These are phyloP conservation scores for Chloroceryle inda DNA, from an alignment of 2,797 vertebrate genomes.

Conservation along the genomic window DNA sequence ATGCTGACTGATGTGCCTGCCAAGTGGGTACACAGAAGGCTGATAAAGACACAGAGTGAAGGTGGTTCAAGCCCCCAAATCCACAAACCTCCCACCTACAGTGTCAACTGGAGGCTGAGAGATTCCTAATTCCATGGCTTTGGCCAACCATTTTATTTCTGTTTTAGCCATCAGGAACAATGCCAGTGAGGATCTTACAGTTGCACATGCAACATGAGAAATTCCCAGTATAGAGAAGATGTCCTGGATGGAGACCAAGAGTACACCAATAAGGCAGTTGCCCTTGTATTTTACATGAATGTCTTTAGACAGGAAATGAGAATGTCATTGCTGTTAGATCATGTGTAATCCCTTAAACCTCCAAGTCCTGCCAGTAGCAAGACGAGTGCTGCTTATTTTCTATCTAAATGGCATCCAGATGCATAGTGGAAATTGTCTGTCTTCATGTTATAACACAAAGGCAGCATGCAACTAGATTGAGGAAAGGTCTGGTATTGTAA, in stretches of 20 bases:
- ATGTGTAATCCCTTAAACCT: background rate
- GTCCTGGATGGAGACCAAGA: background rate
- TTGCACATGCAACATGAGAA: background rate
- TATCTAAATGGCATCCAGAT: background rate
- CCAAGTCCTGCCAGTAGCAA: background rate
- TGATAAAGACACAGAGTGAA: rapidly evolving
- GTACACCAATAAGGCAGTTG: background rate
- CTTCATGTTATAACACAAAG: background rate
- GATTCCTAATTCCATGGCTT: background rate
- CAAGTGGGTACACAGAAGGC: background rate
- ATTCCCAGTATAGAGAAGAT: background rate
- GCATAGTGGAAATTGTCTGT: background rate
- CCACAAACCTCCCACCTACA: background rate
- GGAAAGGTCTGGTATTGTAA: background rate
- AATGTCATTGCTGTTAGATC: background rate
- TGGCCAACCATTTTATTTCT: background rate
- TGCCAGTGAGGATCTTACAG: background rate
- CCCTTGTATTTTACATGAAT: background rate
- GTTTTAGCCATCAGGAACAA: background rate
- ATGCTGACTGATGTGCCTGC: background rate
- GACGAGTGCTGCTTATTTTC: background rate
- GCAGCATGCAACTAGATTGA: background rate
- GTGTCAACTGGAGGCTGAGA: no score
- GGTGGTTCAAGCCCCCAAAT: background rate
- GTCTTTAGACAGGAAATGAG: background rate